Conservation (phyloP, 2,888 invertebrate genomes). For the Octonoba sinensis region DNA sequence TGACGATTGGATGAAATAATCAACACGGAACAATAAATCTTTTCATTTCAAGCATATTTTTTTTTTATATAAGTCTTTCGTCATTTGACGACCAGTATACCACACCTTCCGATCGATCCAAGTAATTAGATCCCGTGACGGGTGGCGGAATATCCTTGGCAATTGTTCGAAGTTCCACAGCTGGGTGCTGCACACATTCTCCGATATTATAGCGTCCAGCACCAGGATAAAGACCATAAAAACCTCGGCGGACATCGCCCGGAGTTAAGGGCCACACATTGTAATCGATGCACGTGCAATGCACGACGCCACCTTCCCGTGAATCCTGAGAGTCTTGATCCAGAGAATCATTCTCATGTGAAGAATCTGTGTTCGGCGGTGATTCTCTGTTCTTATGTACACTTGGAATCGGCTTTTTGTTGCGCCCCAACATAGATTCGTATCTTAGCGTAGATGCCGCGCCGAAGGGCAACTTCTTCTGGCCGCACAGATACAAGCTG, state of each 20-base stretch:
- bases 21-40: too few species aligned
- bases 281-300: slow-evolving; percentile 55
- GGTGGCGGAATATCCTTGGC: slow-evolving; percentile 50
- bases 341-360: slow-evolving; percentile 49
- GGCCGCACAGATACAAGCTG: slow-evolving; percentile 41
- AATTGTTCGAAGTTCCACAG: slow-evolving; percentile 20
- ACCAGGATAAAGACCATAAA: slow-evolving; percentile 22
- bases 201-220: slow-evolving; percentile 28
- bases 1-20: background rate
- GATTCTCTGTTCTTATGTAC: background rate
- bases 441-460: slow-evolving; percentile 49
- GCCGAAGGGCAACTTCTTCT: slow-evolving; percentile 56
- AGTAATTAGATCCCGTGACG: slow-evolving; percentile 52
- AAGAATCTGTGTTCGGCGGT: slow-evolving; percentile 24
- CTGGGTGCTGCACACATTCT: slow-evolving; percentile 21
- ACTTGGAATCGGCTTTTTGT: background rate
- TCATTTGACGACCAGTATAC: slow-evolving; percentile 61
- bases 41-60: background rate
- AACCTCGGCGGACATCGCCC: slow-evolving; percentile 3
- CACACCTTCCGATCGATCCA: slow-evolving; percentile 51
- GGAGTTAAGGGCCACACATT: slow-evolving; percentile 21
- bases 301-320: slow-evolving; percentile 8
- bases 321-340: slow-evolving; percentile 37
- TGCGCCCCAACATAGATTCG: slow-evolving; percentile 41
- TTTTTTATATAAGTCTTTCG: slow-evolving; percentile 52